phyloP scores from a whole-genome alignment of 2,113 vertebrate species.

The Donacobius atricapilla region DNA sequence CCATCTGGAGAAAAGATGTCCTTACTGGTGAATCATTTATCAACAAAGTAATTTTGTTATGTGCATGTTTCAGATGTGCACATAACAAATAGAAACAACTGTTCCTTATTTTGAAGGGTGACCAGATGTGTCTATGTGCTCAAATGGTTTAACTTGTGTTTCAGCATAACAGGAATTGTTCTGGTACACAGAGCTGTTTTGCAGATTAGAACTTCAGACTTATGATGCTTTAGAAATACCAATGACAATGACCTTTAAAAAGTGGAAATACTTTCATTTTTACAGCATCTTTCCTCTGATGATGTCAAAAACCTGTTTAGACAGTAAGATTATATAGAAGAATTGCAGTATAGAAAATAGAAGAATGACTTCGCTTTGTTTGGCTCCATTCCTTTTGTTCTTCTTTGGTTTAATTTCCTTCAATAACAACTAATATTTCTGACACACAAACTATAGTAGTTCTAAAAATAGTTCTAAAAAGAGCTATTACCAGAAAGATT shows the following conservation, averaged over 20 bases:
- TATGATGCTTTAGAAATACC: background rate
- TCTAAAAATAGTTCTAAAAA: background rate
- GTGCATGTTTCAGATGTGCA: background rate
- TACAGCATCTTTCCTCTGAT: background rate
- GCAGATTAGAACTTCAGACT: background rate
- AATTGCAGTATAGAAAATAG: background rate
- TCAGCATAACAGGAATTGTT: background rate
- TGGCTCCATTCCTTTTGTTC: background rate
- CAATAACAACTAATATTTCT: background rate
- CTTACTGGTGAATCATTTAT: background rate
- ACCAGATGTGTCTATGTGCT: background rate
- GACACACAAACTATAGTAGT: background rate
- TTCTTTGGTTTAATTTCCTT: background rate
- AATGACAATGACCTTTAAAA: background rate
- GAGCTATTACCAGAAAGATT: conserved; percentile 69
- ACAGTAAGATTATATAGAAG: background rate
- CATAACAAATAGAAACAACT: background rate
- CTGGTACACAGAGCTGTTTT: background rate
- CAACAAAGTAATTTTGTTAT: background rate
- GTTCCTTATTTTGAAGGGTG: background rate
- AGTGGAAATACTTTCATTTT: background rate
- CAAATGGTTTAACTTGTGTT: background rate
- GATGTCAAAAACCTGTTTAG: background rate
- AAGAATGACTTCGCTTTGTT: background rate
- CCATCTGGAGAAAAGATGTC: background rate